These are phyloP conservation scores for Oppia nitens DNA, from an alignment of 1,140 invertebrate genomes.

Conservation along the genomic window DNA sequence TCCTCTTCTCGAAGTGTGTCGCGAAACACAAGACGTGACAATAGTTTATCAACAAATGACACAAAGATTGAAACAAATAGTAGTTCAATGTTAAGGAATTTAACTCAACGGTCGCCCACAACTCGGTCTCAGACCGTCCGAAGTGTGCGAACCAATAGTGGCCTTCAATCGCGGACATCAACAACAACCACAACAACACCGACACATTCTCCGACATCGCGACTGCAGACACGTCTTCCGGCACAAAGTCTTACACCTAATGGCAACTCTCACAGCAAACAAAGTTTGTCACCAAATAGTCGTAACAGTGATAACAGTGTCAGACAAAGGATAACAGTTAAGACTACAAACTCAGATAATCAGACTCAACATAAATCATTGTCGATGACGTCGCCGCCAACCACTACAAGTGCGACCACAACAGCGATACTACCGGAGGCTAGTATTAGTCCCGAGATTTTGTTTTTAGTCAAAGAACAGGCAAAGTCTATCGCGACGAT, in stretches of 20 bases:
- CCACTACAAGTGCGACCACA: neutral
- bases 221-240: too few relatives aligned
- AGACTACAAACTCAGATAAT: neutral
- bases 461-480: conserved; percentile 10
- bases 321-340: neutral
- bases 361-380: neutral
- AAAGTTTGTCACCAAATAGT: neutral
- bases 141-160: neutral
- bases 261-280: neutral
- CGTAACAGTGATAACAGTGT: neutral
- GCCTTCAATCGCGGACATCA: neutral
- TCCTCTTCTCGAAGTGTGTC: neutral
- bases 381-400: neutral
- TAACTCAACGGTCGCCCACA: neutral
- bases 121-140: neutral
- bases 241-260: too few relatives aligned
- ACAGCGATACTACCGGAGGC: neutral
- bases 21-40: neutral
- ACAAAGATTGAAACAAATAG: neutral
- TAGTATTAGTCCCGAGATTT: conserved; percentile 1
- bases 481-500: conserved; percentile 9
- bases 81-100: neutral
- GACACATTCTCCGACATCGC: neutral
- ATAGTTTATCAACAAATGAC: neutral
- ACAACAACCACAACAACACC: neutral